These are phyloP conservation scores for Alethe diademata DNA, from an alignment of 2,113 vertebrate species.

Conservation along the genomic window DNA sequence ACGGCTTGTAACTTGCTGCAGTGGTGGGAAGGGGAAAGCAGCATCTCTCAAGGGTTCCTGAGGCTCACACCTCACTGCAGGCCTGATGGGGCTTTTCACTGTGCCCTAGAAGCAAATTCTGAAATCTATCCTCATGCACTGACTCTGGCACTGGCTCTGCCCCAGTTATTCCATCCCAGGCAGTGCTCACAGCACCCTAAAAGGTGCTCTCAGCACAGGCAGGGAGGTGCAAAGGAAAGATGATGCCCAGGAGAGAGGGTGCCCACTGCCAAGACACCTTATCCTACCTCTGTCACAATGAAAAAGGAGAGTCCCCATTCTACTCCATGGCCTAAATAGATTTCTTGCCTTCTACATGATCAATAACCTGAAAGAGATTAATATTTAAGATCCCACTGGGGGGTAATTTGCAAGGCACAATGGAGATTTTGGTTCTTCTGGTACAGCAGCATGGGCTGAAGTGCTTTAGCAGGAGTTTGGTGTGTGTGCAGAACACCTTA, in stretches of 20 bases:
- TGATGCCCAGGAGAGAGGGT: not conserved
- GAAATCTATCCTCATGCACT: not conserved
- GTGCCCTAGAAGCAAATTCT: not conserved
- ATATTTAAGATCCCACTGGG: constrained; percentile 22
- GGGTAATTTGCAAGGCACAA: not conserved
- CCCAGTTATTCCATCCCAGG: not conserved
- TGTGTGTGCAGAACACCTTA: not conserved
- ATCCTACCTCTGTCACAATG: not conserved
- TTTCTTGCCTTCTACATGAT: constrained; percentile 1
- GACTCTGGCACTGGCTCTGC: not conserved
- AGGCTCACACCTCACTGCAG: not conserved
- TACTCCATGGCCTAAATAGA: not conserved
- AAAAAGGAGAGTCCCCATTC: not conserved
- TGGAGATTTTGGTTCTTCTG: not conserved
- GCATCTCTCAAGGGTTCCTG: not conserved
- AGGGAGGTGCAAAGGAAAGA: not conserved
- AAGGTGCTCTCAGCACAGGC: accelerated
- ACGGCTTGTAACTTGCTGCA: not conserved
- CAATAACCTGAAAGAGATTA: constrained; percentile 12
- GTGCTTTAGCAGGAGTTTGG: not conserved
- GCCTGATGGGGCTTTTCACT: not conserved
- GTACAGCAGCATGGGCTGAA: not conserved
- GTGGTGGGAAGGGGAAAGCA: not conserved
- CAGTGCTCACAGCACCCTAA: not conserved
- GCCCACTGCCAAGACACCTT: not conserved